Evolutionary conservation across 2,113 vertebrate species (phyloP), one percentile per base, ranked within the genome.

Genomic region (Ochotona curzoniae): DNA sequence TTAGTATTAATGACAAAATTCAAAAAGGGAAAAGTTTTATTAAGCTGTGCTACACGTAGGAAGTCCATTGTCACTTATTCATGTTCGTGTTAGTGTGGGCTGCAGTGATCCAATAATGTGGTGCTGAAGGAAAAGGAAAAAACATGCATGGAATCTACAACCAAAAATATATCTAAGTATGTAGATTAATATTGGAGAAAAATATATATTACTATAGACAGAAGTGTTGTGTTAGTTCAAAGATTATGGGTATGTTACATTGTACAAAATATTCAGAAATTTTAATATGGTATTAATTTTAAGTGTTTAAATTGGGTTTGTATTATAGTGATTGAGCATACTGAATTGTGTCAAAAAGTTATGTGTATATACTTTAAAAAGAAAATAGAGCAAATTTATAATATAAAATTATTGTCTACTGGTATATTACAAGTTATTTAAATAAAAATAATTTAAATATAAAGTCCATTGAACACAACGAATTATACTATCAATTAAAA

Each of bases 401-500:
- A n/a, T 5, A 54, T 81, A 74, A 30, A 80, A 75, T 57, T 73
- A 13, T 71, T 73, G 18, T 26, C 54, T 6, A 54, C 38, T n/a
- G 21, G 71, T 79, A 51, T 32, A 74, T 66, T 61, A 67, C 0
- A 60, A n/a, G 64, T 76, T 83, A 74, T 70, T 69, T 73, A 89
- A 85, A 51, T 67, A 20, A 76, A 66, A 69, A 6, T 7, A 71
- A 61, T 10, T 90, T 4, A 57, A 76, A 1, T 81, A 44, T 79
- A 47, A 92, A 69, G 79, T 86, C 1, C 13, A 91, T 64, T 79
- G 61, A 69, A 67, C 90, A 47, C 5, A 69, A 83, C 57, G 28
- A 84, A n/a, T 35, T 84, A 10, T 66, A 73, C 82, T 79, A 79
- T 73, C 57, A 90, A 75, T 83, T 4, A 69, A 91, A 84, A 85